Conservation (phyloP, 2,888 invertebrate genomes). For the Bruchidius siliquastri region DNA sequence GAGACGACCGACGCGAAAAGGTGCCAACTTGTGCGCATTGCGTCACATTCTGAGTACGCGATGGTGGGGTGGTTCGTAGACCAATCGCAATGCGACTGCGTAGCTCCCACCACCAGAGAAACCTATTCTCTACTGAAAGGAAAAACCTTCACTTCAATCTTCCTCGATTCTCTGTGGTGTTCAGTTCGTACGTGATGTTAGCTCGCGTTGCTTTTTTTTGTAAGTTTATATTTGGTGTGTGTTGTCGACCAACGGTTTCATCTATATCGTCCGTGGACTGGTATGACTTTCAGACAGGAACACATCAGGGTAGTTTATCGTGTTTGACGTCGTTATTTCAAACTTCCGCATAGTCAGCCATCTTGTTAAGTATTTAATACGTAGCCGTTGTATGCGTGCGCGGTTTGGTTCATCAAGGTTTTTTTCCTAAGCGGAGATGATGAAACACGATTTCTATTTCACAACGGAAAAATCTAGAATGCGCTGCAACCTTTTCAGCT, state of each 20-base stretch:
- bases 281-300: not conserved
- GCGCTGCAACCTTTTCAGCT: not conserved
- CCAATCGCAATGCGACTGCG: slow-evolving; percentile 29
- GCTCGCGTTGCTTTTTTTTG: not conserved
- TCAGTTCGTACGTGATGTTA: not conserved
- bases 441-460: not conserved
- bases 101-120: slow-evolving; percentile 20
- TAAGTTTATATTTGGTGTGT: not conserved
- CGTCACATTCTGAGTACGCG: slow-evolving; percentile 32
- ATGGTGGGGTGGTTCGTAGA: slow-evolving; percentile 24
- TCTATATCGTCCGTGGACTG: not conserved
- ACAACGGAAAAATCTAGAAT: not conserved
- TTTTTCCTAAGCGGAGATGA: not conserved
- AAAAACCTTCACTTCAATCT: not conserved
- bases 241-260: not conserved
- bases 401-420: not conserved
- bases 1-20: slow-evolving; percentile 23
- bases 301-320: not conserved
- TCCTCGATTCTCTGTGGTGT: not conserved
- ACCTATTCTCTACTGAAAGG: slow-evolving; percentile 26
- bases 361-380: slow-evolving; percentile 35
- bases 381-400: slow-evolving; percentile 9
- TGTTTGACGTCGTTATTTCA: slow-evolving; percentile 47
- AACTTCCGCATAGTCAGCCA: slow-evolving; percentile 51
- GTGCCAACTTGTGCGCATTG: slow-evolving; percentile 35